Base-by-base conservation (phyloP, 2,888 invertebrate genomes). In the Creontiades dilutus region DNA sequence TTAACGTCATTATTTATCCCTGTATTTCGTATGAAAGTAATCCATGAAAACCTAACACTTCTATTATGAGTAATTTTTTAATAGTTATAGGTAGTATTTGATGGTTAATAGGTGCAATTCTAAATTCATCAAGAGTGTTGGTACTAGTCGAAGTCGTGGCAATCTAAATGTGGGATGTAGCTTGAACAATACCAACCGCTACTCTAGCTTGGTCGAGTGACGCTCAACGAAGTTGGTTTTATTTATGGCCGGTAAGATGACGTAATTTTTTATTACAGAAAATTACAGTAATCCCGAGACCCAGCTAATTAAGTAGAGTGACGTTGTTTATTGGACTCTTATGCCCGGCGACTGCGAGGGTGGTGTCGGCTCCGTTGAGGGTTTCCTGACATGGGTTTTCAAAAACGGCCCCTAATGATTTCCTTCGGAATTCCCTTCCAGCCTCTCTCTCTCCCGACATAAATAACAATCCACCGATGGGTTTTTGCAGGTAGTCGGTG, bases 401-500 rank as follows among this genome's bases (percentile, higher is more conserved):
- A 47, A 48, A 82, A 82, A 46, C 52, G 52, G 52, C n/a, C 82
- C 27, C 82, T 82, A 82, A 82, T 82, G 82, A 82, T 82, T 82
- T 82, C 82, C 82, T 52, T 14, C 52, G n/a, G 47, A 52, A 14
- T 9, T 9, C 11, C 28, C 37, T 19, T 46, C 78, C 11, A 78
- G n/a, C 78, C 46, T 19, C 78, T 37, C 27, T 46, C 27, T 2
- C 78, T 37, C 16, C 23, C 52, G 19, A 82, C 82, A 82, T 82
- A 82, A 82, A 82, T 82, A 82, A 82, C 82, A 82, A 48, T 80
- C n/a, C 46, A 55, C 55, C 82, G 48, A 55, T 82, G 82, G 82
- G 48, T 82, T 68, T n/a, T 68, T 82, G 82, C 82, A 82, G 82
- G 82, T 82, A 82, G 82, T 82, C 52, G 52, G 82, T 82, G 82